Conservation (phyloP, 2,113 vertebrate species). For the Gallinago media region DNA sequence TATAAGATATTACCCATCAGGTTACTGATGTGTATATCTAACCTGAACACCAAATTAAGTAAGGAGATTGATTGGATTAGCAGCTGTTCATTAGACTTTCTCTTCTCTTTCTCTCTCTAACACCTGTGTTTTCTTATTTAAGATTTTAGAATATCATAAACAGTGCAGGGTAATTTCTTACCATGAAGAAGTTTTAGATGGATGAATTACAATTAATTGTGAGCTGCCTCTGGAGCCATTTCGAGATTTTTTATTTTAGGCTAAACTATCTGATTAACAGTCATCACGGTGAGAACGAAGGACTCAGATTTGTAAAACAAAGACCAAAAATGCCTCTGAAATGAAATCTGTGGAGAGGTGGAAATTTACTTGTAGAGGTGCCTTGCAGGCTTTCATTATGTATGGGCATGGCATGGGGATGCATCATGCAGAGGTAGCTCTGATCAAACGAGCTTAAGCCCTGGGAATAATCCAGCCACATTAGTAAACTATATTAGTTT, state of each 20-base stretch:
- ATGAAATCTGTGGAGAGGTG: not conserved
- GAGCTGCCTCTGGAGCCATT: not conserved
- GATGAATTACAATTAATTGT: not conserved
- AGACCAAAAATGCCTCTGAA: not conserved
- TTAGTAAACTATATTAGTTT: not conserved
- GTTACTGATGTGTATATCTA: not conserved
- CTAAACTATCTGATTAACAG: not conserved
- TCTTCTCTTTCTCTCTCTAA: not conserved
- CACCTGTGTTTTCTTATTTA: not conserved
- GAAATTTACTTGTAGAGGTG: not conserved
- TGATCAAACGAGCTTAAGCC: not conserved
- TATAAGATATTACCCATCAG: not conserved
- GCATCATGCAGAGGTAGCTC: not conserved
- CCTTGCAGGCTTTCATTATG: not conserved
- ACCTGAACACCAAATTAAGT: not conserved
- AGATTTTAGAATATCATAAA: not conserved
- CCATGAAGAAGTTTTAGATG: not conserved
- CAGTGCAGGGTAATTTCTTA: not conserved
- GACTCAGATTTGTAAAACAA: not conserved
- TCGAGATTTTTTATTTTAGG: not conserved
- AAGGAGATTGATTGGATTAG: not conserved
- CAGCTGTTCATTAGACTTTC: not conserved
- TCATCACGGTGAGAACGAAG: not conserved
- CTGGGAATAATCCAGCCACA: not conserved
- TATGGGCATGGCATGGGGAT: not conserved